Base-by-base conservation (phyloP, 2,888 invertebrate genomes). In the Microplitis deprimator region DNA sequence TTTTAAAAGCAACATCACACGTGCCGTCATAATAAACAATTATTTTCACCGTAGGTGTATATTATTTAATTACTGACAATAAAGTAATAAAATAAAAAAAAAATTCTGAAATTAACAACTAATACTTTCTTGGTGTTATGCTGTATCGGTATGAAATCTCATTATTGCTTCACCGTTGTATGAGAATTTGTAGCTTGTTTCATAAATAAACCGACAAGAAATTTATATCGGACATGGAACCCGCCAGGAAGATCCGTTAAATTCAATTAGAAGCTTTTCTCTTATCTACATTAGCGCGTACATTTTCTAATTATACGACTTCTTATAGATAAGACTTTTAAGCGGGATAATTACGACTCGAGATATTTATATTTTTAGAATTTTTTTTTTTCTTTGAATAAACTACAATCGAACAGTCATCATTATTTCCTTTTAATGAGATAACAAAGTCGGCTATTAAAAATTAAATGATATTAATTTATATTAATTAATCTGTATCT, bases 201-300 rank as follows among this genome's bases (percentile, higher is more conserved):
- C 10, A 41, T 73, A 73, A 73, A 73, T 73, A 73, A 73, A 40
- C 3, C 17, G 16, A 6, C 17, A 50, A 40, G 41, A 64, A 73
- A 73, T 73, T 73, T 73, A 67, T 73, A 73, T 73, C 59, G 65
- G 73, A 61, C 40, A 17, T 39, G 20, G 17, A 68, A 41, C 71
- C 13, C 7, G 61, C 59, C 59, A 41, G 16, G 38, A 29, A 73
- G 67, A 67, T 16, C 73, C 73, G 65, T 73, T 73, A 65, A 73
- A 73, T 73, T 73, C 73, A 73, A 73, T 73, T 73, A 67, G 65
- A 73, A 73, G 29, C 65, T 67, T 65, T 50, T 65, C 59, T 17
- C 67, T 73, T 73, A 73, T 73, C 73, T 73, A 38, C 39, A 20
- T 8, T 59, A n/a, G 20, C 50, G 61, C 40, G 40, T 50, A 50